Percentiles rank a stretch among this genome's conserved stretches.
phyloP scores from a whole-genome alignment of 2,113 vertebrate species.

The Anoplopoma fimbria region DNA sequence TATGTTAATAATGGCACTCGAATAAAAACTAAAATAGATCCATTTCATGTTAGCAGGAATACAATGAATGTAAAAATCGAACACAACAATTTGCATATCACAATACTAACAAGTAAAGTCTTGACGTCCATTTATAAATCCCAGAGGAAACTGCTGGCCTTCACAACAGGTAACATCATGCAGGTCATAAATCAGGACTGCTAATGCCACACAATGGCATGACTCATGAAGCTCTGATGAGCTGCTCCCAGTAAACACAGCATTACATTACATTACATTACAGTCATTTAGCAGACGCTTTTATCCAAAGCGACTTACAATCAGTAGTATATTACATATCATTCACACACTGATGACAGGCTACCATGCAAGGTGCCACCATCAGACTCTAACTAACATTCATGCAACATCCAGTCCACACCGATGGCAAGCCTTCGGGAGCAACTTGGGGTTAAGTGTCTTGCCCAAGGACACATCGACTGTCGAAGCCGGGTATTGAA shows the following conservation, averaged over 20 bases:
- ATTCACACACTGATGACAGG: no score
- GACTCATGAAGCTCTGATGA: slow-evolving; percentile 27
- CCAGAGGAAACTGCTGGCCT: background rate
- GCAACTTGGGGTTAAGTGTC: no score
- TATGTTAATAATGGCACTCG: background rate
- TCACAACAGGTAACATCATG: slow-evolving; percentile 4
- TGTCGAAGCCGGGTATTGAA: no score
- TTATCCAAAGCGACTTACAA: no score
- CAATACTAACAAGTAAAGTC: background rate
- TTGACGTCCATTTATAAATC: background rate
- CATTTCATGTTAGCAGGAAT: background rate
- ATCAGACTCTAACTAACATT: no score
- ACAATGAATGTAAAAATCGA: background rate
- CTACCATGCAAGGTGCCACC: no score
- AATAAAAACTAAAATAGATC: background rate
- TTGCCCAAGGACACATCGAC: no score
- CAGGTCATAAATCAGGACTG: slow-evolving; percentile 15
- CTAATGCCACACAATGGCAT: background rate
- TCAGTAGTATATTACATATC: no score
- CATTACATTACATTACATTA: no score
- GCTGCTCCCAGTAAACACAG: slow-evolving; percentile 39
- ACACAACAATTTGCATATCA: background rate
- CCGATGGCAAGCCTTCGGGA: no score
- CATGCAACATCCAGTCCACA: no score
- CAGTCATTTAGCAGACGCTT: no score